Evolutionary conservation across 1,140 invertebrate species (phyloP), one percentile per base, ranked within the genome.

Genomic region (Thalassaphorura encarpata): DNA sequence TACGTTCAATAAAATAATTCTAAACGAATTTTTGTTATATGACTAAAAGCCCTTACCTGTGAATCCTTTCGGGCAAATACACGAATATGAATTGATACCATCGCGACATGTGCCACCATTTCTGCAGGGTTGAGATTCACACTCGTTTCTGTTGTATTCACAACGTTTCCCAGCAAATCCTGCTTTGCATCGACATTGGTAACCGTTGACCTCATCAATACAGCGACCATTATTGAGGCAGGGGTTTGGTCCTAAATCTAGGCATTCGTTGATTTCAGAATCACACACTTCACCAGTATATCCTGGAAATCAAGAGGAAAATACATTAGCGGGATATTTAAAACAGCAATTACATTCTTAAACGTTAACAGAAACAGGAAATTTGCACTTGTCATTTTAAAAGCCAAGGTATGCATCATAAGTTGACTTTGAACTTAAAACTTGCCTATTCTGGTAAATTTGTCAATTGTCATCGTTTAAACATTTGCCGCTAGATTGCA

Each of bases 251-350:
- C n/a, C n/a, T n/a, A n/a, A n/a, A n/a, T n/a, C 80, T 16, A 82
- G 81, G 70, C 91, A 96, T 70, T 95, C 90, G 69, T 94, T 86
- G 42, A 90, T 87, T 69, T 94, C 88, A n/a, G 68, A 62, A 43
- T 75, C 70, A 26, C 91, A 94, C 66, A 92, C 87, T 0, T 83
- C 87, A 0, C 91, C 90, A 3, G 85, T 89, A 66, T 89, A 94
- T 50, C 89, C 90, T 90, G n/a, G n/a, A n/a, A n/a, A n/a, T n/a
- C n/a, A n/a, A n/a, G n/a, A n/a, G n/a, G n/a, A n/a, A n/a, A n/a
- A n/a, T n/a, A n/a, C n/a, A n/a, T n/a, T n/a, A n/a, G n/a, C n/a
- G n/a, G n/a, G n/a, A n/a, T n/a, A n/a, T n/a, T n/a, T n/a, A n/a
- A n/a, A n/a, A n/a, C n/a, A n/a, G n/a, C n/a, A n/a, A n/a, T n/a